Evolutionary conservation across 92 coral and sea anemone species (phyloP), one percentile per base, ranked within the genome.

Genomic region (Ricordea florida): DNA sequence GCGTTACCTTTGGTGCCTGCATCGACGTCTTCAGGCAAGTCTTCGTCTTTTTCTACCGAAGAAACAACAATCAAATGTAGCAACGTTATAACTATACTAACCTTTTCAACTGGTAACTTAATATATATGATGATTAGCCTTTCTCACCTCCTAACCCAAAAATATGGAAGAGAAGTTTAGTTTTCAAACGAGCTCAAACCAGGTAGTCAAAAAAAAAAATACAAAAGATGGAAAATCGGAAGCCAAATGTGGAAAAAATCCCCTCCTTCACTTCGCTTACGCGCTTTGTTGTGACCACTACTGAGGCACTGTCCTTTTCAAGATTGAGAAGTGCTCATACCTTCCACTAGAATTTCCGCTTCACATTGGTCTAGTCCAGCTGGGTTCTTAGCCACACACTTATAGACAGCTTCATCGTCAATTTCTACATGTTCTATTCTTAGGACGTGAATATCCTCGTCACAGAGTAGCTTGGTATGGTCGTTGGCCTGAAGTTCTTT

Each of bases 311-410:
- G 43, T 15, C 28, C n/a, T n/a, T n/a, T n/a, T 10, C 26, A 6
- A 2, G 35, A 0, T 41, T 17, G 23, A 17, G 16, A 18, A 15
- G 3, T 53, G 4, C 4, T 23, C 26, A 16, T 79, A 90, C 96
- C 96, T 82, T 90, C 90, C 5, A 90, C 92, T 37, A 90, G 66
- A 41, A 90, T 82, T 70, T 87, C 81, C 8, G 96, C 96, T 29
- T 82, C 92, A 47, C 90, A 83, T 37, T 58, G 81, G 22, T 77
- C 96, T 43, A 72, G 55, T 3, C 98, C 98, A 37, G 72, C 90
- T 24, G 67, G 74, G 72, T 94, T 94, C 57, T 88, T 90, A 7
- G 96, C 98, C 40, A 94, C 86, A 23, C 87, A 87, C 57, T 82
- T 78, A 74, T 87, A 90, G 61, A 80, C 80, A 29, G 93, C 86